phyloP scores from a whole-genome alignment of 2,797 vertebrate genomes.

The Hydrophis major region DNA sequence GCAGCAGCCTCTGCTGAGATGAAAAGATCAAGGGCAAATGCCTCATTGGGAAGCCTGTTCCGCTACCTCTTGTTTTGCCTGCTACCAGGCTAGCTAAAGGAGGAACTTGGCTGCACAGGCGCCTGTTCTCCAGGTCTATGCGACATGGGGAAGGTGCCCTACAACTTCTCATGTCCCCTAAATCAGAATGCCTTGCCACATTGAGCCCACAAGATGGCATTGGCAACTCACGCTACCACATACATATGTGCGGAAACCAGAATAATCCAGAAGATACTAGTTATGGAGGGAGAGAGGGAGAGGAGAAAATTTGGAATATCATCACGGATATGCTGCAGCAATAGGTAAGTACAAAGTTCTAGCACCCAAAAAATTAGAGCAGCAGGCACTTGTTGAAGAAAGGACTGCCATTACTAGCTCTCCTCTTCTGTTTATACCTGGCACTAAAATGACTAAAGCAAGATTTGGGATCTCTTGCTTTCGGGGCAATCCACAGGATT shows the following conservation, averaged over 20 bases:
- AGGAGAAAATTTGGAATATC: background rate
- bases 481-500: background rate
- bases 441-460: background rate
- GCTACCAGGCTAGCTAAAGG: background rate
- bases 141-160: too few relatives aligned
- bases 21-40: background rate
- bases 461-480: background rate
- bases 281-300: background rate
- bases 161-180: background rate
- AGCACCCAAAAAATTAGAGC: background rate
- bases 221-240: background rate
- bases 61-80: background rate
- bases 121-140: background rate
- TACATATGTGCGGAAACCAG: background rate
- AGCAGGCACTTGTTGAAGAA: background rate
- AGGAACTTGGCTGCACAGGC: too few relatives aligned
- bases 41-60: background rate
- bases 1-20: background rate
- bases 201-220: conserved; percentile 15
- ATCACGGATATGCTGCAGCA: background rate
- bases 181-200: background rate
- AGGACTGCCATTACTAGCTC: background rate
- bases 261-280: conserved; percentile 18
- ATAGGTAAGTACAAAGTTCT: background rate
- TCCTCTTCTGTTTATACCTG: background rate